Base-by-base conservation (phyloP, 2,888 invertebrate genomes). In the Hipparchia semele region DNA sequence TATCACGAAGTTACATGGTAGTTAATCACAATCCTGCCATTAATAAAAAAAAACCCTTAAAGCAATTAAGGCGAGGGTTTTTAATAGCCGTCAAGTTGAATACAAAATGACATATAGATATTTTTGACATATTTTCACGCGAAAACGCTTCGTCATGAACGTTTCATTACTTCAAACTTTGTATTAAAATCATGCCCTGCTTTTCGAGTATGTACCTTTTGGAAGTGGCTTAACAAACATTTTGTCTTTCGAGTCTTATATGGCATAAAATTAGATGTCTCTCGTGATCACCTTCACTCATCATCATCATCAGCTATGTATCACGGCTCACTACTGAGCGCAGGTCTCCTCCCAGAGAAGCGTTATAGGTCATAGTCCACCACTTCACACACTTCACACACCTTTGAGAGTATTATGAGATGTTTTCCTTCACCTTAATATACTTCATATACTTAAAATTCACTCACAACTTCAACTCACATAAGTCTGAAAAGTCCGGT, bases 121-220 rank as follows among this genome's bases (percentile, higher is more conserved):
- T 46, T 46, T 67, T 67, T 58, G 56, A 58, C 67, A 67, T 10
- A 46, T 58, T 66, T 67, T 46, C 58, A 67, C 58, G 53, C 10
- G 54, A 67, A 67, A 58, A 67, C 10, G 67, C 67, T 67, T 45
- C 58, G 67, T 67, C 67, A 67, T 23, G 9, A 56, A 67, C 67
- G 58, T 67, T 67, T 67, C 58, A 67, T 67, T 58, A 67, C 64
- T 49, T 64, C 49, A 64, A 64, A 49, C 66, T 66, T 66, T 66
- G 8, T 65, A 65, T 65, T 53, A 45, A 39, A 54, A 53, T 66
- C 66, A 66, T 66, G 54, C 54, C 12, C 12, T 5, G 13, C 67
- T 67, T 58, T 66, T 67, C 45, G 56, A 67, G 56, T 58, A 23
- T 23, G 23, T 23, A 58, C 67, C 56, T 58, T 67, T 58, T 45